A percentile compares a stretch with the other conserved stretches of the same genome.
These are phyloP conservation scores for Dynastes tityus DNA, from an alignment of 2,888 invertebrate genomes.

Conservation along the genomic window DNA sequence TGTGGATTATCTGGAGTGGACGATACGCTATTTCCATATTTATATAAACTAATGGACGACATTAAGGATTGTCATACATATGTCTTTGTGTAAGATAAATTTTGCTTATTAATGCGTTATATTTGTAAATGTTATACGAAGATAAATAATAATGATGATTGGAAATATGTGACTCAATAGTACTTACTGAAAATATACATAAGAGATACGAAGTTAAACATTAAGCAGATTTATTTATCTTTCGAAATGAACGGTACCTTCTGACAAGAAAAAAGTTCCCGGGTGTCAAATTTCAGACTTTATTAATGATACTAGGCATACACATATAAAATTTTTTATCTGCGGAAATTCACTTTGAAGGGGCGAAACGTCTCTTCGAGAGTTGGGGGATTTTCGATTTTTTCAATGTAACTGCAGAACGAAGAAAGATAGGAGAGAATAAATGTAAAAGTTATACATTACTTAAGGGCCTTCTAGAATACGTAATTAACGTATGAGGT, in stretches of 20 bases:
- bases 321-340: no score
- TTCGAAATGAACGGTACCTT: background rate
- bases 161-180: constrained; percentile 11
- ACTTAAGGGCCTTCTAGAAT: no score
- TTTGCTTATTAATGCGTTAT: constrained; percentile 2
- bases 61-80: background rate
- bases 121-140: constrained; percentile 6
- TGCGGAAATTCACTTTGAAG: no score
- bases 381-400: no score
- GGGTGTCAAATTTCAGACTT: no score
- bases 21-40: constrained; percentile 17
- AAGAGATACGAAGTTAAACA: constrained; percentile 9
- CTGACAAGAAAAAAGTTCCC: no score
- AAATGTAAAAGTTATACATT: no score
- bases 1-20: background rate
- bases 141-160: constrained; percentile 17
- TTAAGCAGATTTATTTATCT: background rate
- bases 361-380: no score
- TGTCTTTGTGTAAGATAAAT: constrained; percentile 5
- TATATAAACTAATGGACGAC: background rate
- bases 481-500: no score
- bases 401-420: no score
- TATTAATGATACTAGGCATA: no score
- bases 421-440: no score
- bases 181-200: constrained; percentile 2